Conservation (phyloP, 2,888 invertebrate genomes). For the Cephus nigrinus region DNA sequence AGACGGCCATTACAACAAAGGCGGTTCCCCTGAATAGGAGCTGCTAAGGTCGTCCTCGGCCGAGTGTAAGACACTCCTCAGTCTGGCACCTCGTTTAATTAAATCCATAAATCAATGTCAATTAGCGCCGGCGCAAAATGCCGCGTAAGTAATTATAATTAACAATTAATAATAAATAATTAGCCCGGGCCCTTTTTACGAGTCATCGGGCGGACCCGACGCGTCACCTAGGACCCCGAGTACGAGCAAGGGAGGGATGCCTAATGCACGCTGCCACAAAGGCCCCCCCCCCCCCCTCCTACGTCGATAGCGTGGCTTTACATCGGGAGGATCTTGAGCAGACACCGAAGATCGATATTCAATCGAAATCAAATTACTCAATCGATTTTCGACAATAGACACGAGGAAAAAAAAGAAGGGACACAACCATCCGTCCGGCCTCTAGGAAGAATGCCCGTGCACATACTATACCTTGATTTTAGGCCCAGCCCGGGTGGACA, state of each 20-base stretch:
- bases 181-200: constrained; percentile 25
- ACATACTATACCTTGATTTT: not conserved
- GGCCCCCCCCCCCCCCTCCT: not conserved
- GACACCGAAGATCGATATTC: not conserved
- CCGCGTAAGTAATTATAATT: constrained; percentile 59
- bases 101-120: constrained; percentile 66
- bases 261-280: not conserved
- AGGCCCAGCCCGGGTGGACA: not conserved
- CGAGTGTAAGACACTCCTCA: constrained; percentile 52
- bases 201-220: constrained; percentile 19
- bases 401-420: not conserved
- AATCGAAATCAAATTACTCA: not conserved
- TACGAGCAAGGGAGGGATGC: not conserved
- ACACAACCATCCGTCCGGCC: not conserved
- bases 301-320: not conserved
- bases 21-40: constrained; percentile 52
- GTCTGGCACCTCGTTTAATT: constrained; percentile 60
- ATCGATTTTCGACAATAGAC: not conserved
- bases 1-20: constrained; percentile 42
- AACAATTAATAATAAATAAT: constrained; percentile 61
- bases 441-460: not conserved
- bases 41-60: constrained; percentile 50
- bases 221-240: not conserved
- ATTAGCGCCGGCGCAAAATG: constrained; percentile 47
- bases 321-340: not conserved